These are phyloP conservation scores for Coptodon rendalli DNA, from an alignment of 2,113 vertebrate genomes.

Conservation along the genomic window DNA sequence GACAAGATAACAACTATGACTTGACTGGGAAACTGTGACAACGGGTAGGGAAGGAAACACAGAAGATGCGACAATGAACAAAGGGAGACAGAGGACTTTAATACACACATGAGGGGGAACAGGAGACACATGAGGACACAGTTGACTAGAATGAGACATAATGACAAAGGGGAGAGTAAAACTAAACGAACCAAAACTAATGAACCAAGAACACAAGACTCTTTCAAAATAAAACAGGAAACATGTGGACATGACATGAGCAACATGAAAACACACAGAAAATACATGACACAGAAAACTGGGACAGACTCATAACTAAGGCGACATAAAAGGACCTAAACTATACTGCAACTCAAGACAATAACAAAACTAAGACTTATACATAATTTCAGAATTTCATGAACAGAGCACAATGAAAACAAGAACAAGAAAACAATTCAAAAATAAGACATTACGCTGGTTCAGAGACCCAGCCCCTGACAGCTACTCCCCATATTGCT, in stretches of 20 bases:
- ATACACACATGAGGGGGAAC: background rate
- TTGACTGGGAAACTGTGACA: background rate
- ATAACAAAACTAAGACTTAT: background rate
- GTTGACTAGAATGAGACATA: background rate
- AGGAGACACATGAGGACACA: background rate
- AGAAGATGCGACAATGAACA: rapidly evolving
- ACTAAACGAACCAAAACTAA: background rate
- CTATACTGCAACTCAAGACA: rapidly evolving
- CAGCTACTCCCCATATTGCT: background rate
- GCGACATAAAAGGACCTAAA: background rate
- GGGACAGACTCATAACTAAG: background rate
- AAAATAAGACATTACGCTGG: background rate
- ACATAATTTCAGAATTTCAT: rapidly evolving
- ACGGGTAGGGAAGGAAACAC: background rate
- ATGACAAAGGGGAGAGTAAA: background rate
- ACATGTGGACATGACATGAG: rapidly evolving
- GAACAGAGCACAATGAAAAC: background rate
- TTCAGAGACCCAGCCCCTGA: background rate
- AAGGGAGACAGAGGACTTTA: background rate
- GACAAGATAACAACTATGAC: background rate
- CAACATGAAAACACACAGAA: background rate
- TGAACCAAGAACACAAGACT: background rate
- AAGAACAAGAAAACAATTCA: background rate
- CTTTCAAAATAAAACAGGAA: background rate
- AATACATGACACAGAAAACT: background rate